These are phyloP conservation scores for Albula glossodonta DNA, from an alignment of 2,113 vertebrate genomes.

Conservation along the genomic window DNA sequence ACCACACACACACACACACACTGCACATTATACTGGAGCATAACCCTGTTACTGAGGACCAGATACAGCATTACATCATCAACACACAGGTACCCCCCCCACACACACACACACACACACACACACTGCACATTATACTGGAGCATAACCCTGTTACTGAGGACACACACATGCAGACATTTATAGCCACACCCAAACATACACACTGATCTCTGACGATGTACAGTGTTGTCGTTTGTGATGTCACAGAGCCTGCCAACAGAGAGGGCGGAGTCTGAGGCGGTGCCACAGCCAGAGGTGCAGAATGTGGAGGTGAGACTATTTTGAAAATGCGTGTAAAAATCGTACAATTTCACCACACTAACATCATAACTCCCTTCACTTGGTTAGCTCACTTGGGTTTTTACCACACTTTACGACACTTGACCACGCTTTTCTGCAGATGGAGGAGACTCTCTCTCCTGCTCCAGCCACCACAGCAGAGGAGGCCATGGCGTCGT, in stretches of 20 bases:
- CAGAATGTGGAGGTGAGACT: constrained; percentile 47
- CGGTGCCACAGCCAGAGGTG: constrained; percentile 51
- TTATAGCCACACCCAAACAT: not conserved
- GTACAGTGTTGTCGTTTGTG: not conserved
- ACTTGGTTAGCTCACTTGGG: not conserved
- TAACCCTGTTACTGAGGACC: constrained; percentile 76
- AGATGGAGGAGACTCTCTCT: constrained; percentile 73
- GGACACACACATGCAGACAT: not conserved
- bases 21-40: constrained; percentile 54
- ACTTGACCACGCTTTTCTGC: not conserved
- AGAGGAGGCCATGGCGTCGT: constrained; percentile 81
- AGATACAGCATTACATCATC: not conserved
- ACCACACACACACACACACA: not conserved
- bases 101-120: not conserved
- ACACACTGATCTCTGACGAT: not conserved
- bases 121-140: not conserved
- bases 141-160: too few species aligned
- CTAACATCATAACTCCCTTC: too few species aligned
- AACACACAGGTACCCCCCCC: not conserved
- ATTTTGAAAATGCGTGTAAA: too few species aligned
- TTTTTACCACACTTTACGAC: not conserved
- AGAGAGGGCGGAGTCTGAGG: constrained; percentile 54
- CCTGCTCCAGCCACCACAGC: constrained; percentile 87
- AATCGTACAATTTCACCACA: too few species aligned
- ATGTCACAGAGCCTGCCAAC: constrained; percentile 45